Evolutionary conservation across 2,113 vertebrate genomes (phyloP).

Genomic region (Limnothrissa miodon): DNA sequence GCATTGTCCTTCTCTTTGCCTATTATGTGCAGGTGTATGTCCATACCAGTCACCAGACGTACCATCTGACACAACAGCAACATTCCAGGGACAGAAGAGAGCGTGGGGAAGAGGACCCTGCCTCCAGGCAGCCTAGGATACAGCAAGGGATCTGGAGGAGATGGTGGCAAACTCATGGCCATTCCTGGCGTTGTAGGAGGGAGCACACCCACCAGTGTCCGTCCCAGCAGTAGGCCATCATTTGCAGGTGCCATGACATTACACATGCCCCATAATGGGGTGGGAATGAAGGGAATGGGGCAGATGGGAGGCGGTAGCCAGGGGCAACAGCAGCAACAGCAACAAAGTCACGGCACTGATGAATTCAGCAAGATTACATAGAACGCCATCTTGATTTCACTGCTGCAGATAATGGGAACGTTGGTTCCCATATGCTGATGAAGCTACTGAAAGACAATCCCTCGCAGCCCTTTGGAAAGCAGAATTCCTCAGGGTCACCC

Average conservation of each 20-base stretch:
- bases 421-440: conserved; percentile 98
- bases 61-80: conserved; percentile 93
- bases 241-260: conserved; percentile 81
- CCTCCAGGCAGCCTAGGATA: conserved; percentile 94
- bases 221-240: conserved; percentile 52
- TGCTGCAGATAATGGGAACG: conserved; percentile 95
- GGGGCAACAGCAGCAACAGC: conserved; percentile 53
- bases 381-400: conserved; percentile 97
- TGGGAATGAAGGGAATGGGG: conserved; percentile 59
- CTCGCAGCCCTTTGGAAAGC: conserved; percentile 90
- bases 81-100: conserved; percentile 98
- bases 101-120: conserved; percentile 97
- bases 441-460: conserved; percentile 98
- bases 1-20: neutral
- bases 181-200: conserved; percentile 84
- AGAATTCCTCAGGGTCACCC: conserved; percentile 91
- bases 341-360: conserved; percentile 80
- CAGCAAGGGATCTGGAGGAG: conserved; percentile 84
- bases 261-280: conserved; percentile 69
- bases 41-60: conserved; percentile 97
- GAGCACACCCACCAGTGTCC: conserved; percentile 85
- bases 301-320: conserved; percentile 59
- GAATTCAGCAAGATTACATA: conserved; percentile 98
- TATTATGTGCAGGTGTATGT: conserved; percentile 99
- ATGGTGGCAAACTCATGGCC: conserved; percentile 66